Evolutionary conservation across 2,888 invertebrate species (phyloP), one percentile per base, ranked within the genome.

Genomic region (Plagodis pulveraria): DNA sequence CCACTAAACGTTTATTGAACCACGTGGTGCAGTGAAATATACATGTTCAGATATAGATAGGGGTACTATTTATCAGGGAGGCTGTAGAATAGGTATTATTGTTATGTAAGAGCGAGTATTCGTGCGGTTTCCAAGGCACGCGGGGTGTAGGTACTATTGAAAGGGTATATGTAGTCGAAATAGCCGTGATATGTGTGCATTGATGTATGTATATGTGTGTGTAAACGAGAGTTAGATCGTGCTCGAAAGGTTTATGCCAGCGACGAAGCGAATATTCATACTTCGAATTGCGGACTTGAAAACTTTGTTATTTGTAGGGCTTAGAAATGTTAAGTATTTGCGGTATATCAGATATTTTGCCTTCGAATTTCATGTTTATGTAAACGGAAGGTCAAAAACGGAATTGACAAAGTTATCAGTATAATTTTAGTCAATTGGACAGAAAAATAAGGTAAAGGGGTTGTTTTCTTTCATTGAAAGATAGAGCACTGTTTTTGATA

Each of bases 81-180:
- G 80, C 60, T 83, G 83, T 83, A 83, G 83, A 78, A 80, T 68
- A 86, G 81, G 86, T 84, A 89, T 89, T 86, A 89, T 89, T 90
- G 90, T 91, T 91, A 90, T 90, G 90, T 91, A 90, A 90, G 87
- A 86, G 83, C 75, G 81, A 80, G 83, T 84, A 83, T 87, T 86
- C 86, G 85, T 89, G 91, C 77, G 90, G 90, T 89, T 88, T 87
- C 80, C 70, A 80, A 84, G 83, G 80, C 76, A 80, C 71, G 78
- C 77, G 78, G 73, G 78, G 78, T 64, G 81, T 81, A 36, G 36
- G 40, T 40, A 40, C 40, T 10, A 83, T 83, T 80, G 60, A 89
- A 89, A 88, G 70, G 89, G 88, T 86, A 87, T 83, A 79, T 76
- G 78, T 77, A 85, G 51, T 56, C 81, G 85, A 81, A 80, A 84